Evolutionary conservation across 2,888 invertebrate genomes (phyloP), one percentile per base, ranked within the genome.

Genomic region (Pollenia griseotomentosa): DNA sequence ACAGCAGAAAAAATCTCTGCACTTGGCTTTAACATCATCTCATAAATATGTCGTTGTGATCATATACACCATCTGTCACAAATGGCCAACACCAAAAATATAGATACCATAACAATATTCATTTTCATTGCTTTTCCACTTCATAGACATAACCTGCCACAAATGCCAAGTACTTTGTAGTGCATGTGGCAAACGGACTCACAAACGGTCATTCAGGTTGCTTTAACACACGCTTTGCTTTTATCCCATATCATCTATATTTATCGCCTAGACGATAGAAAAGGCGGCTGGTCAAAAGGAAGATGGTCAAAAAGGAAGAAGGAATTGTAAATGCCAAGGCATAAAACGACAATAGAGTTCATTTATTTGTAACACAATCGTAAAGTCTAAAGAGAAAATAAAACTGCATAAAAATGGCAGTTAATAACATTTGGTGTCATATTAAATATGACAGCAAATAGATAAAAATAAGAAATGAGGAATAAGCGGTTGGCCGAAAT

Each of bases 361-460:
- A 57, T 73, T 33, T 33, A 44, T 77, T 75, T 63, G 53, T 65
- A 65, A 33, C 19, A 68, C 33, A 70, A 70, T 70, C 42, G 46
- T 75, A 46, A 57, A 51, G 42, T 61, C 42, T 14, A 16, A 68
- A 61, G 44, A 57, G 75, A 74, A 75, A 80, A 85, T 85, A 80
- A 85, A 70, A 68, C 77, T 81, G 75, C 85, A 85, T 81, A 81
- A 65, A 61, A 70, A 71, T 66, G 82, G 82, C 78, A 82, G 82
- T 85, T 85, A 85, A 73, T 85, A 85, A 74, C 78, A 85, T 82
- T 85, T 73, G 82, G 71, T 82, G 85, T 73, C 82, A 85, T 66
- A 85, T 85, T 85, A 77, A 77, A 85, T 81, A 81, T 77, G 81
- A 81, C 85, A 81, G 81, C 65, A 57, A 33, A 55, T 61, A 48